Conservation (phyloP, 1,140 invertebrate genomes). For the Dendroctonus valens region DNA sequence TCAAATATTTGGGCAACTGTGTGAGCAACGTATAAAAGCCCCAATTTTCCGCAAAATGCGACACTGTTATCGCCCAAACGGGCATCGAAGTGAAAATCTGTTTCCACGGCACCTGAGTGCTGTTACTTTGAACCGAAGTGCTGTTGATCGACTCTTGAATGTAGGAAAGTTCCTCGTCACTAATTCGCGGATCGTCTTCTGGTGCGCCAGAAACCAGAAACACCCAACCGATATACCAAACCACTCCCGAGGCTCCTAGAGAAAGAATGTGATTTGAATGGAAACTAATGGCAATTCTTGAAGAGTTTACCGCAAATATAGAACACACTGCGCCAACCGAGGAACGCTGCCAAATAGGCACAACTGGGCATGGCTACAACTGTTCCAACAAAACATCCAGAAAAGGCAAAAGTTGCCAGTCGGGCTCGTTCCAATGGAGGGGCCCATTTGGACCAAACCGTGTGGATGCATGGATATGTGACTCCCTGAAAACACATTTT, state of each 20-base stretch:
- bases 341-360: slow-evolving; percentile 66
- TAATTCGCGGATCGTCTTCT: slow-evolving; percentile 72
- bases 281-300: background rate
- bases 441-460: slow-evolving; percentile 85
- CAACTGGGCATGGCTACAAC: slow-evolving; percentile 78
- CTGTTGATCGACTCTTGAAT: slow-evolving; percentile 58
- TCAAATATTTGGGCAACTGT: slow-evolving; percentile 88
- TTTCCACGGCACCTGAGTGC: slow-evolving; percentile 68
- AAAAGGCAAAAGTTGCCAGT: slow-evolving; percentile 77
- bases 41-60: slow-evolving; percentile 95
- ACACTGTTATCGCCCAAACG: slow-evolving; percentile 87
- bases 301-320: slow-evolving; percentile 74
- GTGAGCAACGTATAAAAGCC: slow-evolving; percentile 92
- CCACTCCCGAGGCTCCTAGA: slow-evolving; percentile 62
- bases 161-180: slow-evolving; percentile 72
- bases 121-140: background rate
- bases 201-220: slow-evolving; percentile 73
- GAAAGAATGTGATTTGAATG: slow-evolving; percentile 1
- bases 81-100: slow-evolving; percentile 77
- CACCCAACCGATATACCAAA: slow-evolving; percentile 73
- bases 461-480: slow-evolving; percentile 86
- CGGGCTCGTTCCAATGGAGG: slow-evolving; percentile 78
- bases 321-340: slow-evolving; percentile 88
- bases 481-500: slow-evolving; percentile 65
- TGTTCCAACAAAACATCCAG: slow-evolving; percentile 81